Conservation (phyloP, 2,797 vertebrate genomes). For the Chromobotia macracanthus region DNA sequence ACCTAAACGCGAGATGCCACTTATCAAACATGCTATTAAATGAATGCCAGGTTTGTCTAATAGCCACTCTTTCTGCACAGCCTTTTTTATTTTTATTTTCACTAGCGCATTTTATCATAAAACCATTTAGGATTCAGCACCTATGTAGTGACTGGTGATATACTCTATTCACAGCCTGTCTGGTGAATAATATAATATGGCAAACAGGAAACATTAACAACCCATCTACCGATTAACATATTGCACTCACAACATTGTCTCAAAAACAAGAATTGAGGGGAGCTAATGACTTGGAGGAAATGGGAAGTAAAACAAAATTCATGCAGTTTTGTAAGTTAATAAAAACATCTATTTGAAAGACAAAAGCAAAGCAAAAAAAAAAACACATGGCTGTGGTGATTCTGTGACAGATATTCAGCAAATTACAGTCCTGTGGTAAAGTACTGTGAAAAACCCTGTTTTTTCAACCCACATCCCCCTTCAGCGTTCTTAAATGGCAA, state of each 20-base stretch:
- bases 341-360: no score
- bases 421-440: slow-evolving; percentile 13
- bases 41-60: slow-evolving; percentile 41
- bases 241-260: neutral
- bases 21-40: neutral
- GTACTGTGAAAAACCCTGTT: neutral
- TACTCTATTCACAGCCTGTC: slow-evolving; percentile 43
- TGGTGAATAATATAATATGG: slow-evolving; percentile 42
- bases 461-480: neutral
- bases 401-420: slow-evolving; percentile 4
- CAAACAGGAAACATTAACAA: slow-evolving; percentile 46
- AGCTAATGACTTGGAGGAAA: neutral
- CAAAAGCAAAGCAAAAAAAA: no score
- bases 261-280: neutral
- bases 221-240: slow-evolving; percentile 29
- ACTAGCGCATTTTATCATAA: slow-evolving; percentile 64
- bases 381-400: neutral
- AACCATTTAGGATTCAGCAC: slow-evolving; percentile 24
- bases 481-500: neutral
- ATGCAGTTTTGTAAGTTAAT: neutral
- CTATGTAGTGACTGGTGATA: slow-evolving; percentile 28
- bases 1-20: slow-evolving; percentile 17
- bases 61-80: slow-evolving; percentile 26
- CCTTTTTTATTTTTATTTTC: slow-evolving; percentile 23
- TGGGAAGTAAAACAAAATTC: neutral